Conservation (phyloP, 1,140 invertebrate genomes). For the Brachionus sp. region DNA sequence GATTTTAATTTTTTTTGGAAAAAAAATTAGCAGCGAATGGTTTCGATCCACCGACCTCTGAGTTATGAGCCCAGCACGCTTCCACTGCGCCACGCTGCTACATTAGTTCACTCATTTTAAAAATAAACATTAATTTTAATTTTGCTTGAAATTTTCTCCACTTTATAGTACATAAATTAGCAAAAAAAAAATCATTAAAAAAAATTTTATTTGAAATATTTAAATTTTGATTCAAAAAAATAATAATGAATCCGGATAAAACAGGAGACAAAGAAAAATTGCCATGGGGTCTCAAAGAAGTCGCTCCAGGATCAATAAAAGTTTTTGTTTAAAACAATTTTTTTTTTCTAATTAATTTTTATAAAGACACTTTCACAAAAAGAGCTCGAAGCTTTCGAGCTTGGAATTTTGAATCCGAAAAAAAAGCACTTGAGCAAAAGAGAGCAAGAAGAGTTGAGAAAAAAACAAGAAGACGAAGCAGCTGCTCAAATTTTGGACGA, state of each 20-base stretch:
- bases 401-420: slow-evolving; percentile 70
- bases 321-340: background rate
- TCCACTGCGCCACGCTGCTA: slow-evolving; percentile 94
- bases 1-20: too few species aligned
- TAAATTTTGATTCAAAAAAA: background rate
- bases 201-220: background rate
- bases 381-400: slow-evolving; percentile 76
- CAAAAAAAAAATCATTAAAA: background rate
- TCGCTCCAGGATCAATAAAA: slow-evolving; percentile 49
- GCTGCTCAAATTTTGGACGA: slow-evolving; percentile 82
- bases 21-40: slow-evolving; percentile 76
- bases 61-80: slow-evolving; percentile 97
- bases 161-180: background rate
- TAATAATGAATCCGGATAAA: slow-evolving; percentile 4
- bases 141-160: background rate
- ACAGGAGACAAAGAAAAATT: slow-evolving; percentile 45
- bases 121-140: background rate
- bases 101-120: background rate
- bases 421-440: slow-evolving; percentile 75
- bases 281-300: slow-evolving; percentile 48
- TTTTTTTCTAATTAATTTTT: slow-evolving; percentile 8
- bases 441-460: slow-evolving; percentile 78
- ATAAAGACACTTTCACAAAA: slow-evolving; percentile 50
- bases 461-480: slow-evolving; percentile 77
- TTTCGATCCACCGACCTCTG: slow-evolving; percentile 94